These are phyloP conservation scores for Tonatia bakeri DNA, from an alignment of 2,113 vertebrate species.

Conservation along the genomic window DNA sequence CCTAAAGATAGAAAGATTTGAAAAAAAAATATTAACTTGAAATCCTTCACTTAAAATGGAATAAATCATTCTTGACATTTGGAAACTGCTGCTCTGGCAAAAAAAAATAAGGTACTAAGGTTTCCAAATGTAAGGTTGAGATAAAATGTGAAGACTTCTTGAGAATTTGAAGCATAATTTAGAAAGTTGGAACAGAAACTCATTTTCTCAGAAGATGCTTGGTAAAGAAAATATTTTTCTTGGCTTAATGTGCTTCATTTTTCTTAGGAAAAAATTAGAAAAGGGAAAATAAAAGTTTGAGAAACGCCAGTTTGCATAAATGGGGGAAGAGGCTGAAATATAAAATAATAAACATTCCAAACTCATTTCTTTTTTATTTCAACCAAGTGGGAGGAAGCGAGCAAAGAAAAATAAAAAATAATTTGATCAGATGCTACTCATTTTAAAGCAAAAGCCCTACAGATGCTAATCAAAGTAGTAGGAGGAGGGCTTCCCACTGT, in stretches of 20 bases:
- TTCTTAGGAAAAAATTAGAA: conserved; percentile 39
- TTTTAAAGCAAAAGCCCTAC: not conserved
- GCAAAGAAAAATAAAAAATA: not conserved
- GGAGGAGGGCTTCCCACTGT: not conserved
- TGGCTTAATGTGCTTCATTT: conserved; percentile 13
- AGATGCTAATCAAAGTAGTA: not conserved
- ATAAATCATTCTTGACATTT: conserved; percentile 56
- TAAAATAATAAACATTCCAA: conserved; percentile 2
- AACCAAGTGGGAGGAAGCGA: not conserved
- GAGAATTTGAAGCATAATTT: conserved; percentile 35
- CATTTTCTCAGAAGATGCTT: conserved; percentile 42
- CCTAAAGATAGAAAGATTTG: conserved; percentile 33
- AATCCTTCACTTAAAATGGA: conserved; percentile 46
- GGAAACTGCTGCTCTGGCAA: conserved; percentile 42
- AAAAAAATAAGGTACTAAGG: conserved; percentile 6
- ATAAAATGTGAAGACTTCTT: conserved; percentile 7
- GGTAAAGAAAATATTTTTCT: conserved; percentile 53
- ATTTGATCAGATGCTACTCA: not conserved
- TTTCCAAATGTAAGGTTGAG: conserved; percentile 34
- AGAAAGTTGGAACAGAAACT: conserved; percentile 49
- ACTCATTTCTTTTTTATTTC: not conserved
- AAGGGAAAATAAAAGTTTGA: not conserved
- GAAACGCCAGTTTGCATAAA: not conserved
- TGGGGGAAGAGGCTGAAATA: not conserved
- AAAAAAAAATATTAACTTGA: conserved; percentile 45